Base-by-base conservation (phyloP, 2,797 vertebrate species). In the Chloroceryle inda region DNA sequence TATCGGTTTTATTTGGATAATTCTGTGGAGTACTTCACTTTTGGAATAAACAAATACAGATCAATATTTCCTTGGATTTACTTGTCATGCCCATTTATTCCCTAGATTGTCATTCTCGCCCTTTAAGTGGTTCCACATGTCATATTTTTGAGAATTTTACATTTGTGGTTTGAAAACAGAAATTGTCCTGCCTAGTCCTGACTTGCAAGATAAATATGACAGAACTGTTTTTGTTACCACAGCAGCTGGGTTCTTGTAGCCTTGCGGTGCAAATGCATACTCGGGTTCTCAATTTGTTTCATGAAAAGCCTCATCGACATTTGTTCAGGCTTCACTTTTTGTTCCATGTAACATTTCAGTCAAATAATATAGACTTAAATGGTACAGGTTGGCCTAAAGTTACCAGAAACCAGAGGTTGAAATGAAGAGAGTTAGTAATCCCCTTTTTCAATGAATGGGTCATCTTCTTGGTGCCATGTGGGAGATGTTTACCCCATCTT, bases 21-120 rank as follows among this genome's bases (percentile, higher is more conserved):
- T 72, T 93, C 79, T 81, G 10, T 63, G 31, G 23, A 14, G 1
- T 12, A 13, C 19, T 77, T 17, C 18, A 62, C 16, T 81, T 92
- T 89, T 88, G 69, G 33, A 52, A 37, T 66, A 75, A 86, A 44
- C 13, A 88, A 53, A 82, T 49, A 42, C 26, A 53, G 66, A 74
- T 86, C 53, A 62, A 17, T 77, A 85, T 67, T 76, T 94, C 62
- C 63, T 88, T 86, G 50, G 73, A 42, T 84, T 73, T 91, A 61
- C 44, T 84, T 73, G 17, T 63, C 66, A 63, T 13, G 10, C 44
- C 33, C 37, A 42, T 81, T 78, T 94, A 62, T 88, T 90, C 79
- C 67, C 19, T 55, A 11, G 89, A 29, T 49, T 83, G 44, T 81
- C 62, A 73, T 76, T 84, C 63, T 73, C 1, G 31, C 23, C 33